These are phyloP conservation scores for Scopus umbretta DNA, from an alignment of 2,113 vertebrate species.

Conservation along the genomic window DNA sequence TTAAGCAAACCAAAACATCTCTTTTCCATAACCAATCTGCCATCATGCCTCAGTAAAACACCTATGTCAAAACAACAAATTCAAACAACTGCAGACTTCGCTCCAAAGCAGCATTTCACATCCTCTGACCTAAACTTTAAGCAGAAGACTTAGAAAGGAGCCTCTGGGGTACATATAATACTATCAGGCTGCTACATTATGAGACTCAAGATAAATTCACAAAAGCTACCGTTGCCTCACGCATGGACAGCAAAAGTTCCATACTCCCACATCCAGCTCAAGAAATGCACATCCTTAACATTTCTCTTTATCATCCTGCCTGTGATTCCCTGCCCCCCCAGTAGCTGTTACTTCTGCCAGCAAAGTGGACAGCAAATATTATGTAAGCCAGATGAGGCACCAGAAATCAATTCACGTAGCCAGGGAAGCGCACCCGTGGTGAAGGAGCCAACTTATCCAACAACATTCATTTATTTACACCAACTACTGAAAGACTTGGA, in stretches of 20 bases:
- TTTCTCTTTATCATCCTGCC: not conserved
- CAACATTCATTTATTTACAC: not conserved
- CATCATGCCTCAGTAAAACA: not conserved
- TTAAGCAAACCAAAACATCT: not conserved
- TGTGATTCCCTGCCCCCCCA: too few species aligned
- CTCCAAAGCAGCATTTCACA: not conserved
- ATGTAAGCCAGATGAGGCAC: not conserved
- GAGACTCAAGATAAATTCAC: not conserved
- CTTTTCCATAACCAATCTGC: not conserved
- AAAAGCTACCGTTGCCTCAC: not conserved
- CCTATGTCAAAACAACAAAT: not conserved
- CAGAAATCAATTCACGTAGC: not conserved
- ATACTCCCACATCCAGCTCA: not conserved
- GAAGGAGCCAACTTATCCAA: not conserved
- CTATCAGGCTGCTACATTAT: accelerated
- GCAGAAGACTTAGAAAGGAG: not conserved
- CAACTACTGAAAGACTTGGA: not conserved
- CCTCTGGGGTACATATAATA: too few species aligned
- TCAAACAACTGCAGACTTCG: not conserved
- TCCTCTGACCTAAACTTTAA: not conserved
- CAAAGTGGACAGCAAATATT: not conserved
- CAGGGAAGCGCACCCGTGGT: not conserved
- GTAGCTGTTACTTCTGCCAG: not conserved
- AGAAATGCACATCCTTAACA: not conserved
- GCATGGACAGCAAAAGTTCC: not conserved